Conservation (phyloP, 2,888 invertebrate genomes). For the Agrypnus murinus region DNA sequence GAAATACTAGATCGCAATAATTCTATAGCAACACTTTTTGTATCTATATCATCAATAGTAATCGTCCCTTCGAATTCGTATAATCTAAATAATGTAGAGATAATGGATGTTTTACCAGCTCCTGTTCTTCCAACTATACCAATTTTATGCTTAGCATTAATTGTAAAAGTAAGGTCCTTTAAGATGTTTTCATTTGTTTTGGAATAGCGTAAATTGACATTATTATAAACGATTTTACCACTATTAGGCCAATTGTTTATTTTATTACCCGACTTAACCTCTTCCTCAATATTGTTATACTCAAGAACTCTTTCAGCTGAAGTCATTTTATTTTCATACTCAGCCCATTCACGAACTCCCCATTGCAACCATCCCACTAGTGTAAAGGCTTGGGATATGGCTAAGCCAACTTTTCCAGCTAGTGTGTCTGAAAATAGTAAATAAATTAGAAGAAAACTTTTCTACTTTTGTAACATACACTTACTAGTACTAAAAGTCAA, state of each 20-base stretch:
- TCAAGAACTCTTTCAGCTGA: slow-evolving; percentile 86
- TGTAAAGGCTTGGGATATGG: slow-evolving; percentile 86
- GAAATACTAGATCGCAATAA: slow-evolving; percentile 84
- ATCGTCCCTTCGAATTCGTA: slow-evolving; percentile 85
- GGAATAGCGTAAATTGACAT: slow-evolving; percentile 82
- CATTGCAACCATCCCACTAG: slow-evolving; percentile 81
- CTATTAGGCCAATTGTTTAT: slow-evolving; percentile 81
- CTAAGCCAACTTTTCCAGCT: slow-evolving; percentile 85
- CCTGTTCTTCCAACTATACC: slow-evolving; percentile 89
- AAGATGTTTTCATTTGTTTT: slow-evolving; percentile 83
- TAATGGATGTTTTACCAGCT: slow-evolving; percentile 85
- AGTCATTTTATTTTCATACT: slow-evolving; percentile 86
- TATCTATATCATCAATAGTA: slow-evolving; percentile 85
- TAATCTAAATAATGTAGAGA: slow-evolving; percentile 86
- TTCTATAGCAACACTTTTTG: slow-evolving; percentile 81
- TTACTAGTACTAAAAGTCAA: slow-evolving; percentile 38
- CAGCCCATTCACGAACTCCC: slow-evolving; percentile 89
- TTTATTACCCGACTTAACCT: slow-evolving; percentile 68
- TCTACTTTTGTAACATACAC: too few species aligned
- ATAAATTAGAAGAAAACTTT: too few species aligned
- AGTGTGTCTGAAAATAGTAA: slow-evolving; percentile 69
- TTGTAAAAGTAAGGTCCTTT: slow-evolving; percentile 78
- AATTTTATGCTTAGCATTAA: slow-evolving; percentile 81
- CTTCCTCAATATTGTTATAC: slow-evolving; percentile 70
- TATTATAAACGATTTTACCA: slow-evolving; percentile 80